Percentiles rank a stretch among this genome's conserved stretches.
These are phyloP conservation scores for Hypocryptadius cinnamomeus DNA, from an alignment of 2,113 vertebrate genomes.

Conservation along the genomic window DNA sequence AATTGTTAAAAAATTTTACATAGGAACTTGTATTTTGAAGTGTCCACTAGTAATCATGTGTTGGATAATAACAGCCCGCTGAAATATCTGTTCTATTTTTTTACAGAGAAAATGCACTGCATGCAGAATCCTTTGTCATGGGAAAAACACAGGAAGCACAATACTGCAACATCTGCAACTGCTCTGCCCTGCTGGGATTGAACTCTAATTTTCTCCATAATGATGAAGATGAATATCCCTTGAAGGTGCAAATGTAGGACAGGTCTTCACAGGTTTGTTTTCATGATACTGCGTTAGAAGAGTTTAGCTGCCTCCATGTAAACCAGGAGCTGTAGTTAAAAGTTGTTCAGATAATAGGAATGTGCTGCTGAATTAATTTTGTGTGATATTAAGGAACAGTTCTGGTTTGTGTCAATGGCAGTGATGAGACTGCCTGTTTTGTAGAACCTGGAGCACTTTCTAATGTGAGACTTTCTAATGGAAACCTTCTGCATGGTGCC, in stretches of 20 bases:
- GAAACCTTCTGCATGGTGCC: neutral
- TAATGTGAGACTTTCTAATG: neutral
- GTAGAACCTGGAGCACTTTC: neutral
- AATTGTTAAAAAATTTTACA: neutral
- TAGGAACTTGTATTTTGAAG: neutral
- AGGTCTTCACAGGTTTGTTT: neutral
- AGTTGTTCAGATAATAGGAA: neutral
- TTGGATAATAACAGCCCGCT: neutral
- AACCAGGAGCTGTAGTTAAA: neutral
- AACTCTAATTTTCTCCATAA: neutral
- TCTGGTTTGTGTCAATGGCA: neutral
- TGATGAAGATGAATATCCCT: neutral
- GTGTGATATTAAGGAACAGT: neutral
- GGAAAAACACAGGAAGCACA: constrained; percentile 5
- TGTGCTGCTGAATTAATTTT: neutral
- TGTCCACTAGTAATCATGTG: neutral
- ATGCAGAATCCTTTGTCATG: constrained; percentile 8
- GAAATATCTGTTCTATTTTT: constrained; percentile 3
- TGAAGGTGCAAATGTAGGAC: neutral
- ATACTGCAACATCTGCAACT: neutral
- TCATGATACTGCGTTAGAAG: neutral
- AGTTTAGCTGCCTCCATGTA: neutral
- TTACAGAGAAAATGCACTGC: neutral
- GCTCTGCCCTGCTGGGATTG: neutral
- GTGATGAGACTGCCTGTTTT: neutral